A percentile compares a stretch with the other conserved stretches of the same genome.
Conservation (phyloP, 1,140 invertebrate species). For the Marisa cornuarietis region DNA sequence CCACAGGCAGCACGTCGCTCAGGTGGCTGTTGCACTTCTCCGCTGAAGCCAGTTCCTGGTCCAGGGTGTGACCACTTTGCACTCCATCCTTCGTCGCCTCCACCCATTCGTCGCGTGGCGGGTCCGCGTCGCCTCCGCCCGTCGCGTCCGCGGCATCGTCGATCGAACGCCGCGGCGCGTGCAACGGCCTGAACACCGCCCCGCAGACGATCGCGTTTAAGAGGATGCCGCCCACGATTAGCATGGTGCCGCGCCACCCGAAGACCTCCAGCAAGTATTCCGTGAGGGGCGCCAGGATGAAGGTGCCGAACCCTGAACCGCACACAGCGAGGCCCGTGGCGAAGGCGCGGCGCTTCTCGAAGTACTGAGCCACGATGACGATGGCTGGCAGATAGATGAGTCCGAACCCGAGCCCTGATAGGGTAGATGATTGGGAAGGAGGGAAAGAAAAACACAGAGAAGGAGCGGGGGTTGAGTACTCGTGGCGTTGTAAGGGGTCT, state of each 20-base stretch:
- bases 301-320: conserved; percentile 62
- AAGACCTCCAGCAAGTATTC: conserved; percentile 55
- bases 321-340: conserved; percentile 84
- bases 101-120: background rate
- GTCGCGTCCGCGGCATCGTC: background rate
- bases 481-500: no score
- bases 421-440: background rate
- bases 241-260: conserved; percentile 71
- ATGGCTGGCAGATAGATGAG: conserved; percentile 93
- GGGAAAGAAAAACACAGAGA: no score
- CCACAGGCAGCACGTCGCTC: no score
- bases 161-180: background rate
- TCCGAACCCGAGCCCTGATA: conserved; percentile 84
- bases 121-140: conserved; percentile 3
- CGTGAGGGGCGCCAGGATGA: conserved; percentile 58
- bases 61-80: background rate
- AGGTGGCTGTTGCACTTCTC: no score
- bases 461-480: no score
- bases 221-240: conserved; percentile 83
- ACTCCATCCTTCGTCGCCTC: background rate
- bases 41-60: conserved; percentile 9
- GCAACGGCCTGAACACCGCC: conserved; percentile 80
- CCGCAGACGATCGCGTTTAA: conserved; percentile 82
- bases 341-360: conserved; percentile 87
- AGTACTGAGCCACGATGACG: conserved; percentile 92